Base-by-base conservation (phyloP, 2,113 vertebrate genomes). In the Leucopsar rothschildi region DNA sequence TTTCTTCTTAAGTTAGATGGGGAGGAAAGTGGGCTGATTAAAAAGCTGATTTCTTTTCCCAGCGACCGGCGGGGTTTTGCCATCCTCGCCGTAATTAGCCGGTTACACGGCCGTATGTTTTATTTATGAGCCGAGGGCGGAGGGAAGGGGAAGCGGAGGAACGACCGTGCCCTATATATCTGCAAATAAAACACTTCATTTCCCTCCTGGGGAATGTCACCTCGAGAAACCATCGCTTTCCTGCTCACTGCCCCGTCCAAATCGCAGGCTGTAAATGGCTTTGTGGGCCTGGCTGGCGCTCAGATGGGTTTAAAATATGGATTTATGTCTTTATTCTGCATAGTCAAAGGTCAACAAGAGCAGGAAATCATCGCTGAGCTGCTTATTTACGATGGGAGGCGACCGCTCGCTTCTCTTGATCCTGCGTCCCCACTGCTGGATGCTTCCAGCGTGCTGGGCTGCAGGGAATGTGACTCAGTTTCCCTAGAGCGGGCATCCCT, bases 271-370 rank as follows among this genome's bases (percentile, higher is more conserved):
- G 91, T 83, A 93, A 96, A 94, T 95, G 94, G 93, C 93, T 93
- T 93, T 96, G 86, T 79, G 92, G 95, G 93, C 92, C 95, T 90
- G 93, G 92, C 91, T 94, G 91, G 61, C 13, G 66, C 92, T 94
- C 92, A 68, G 95, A 92, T 96, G 90, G 90, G 90, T 93, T 97
- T 97, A 92, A 95, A 96, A 94, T 96, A 96, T 94, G 94, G 95
- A 96, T 97, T 95, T 97, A 97, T 95, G 93, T 92, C 96, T 96
- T 96, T 96, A 95, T 97, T 96, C 94, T 92, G 90, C 92, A 91
- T 97, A 96, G 95, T 92, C 96, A 97, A 97, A 97, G 96, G 97
- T 97, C 97, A 96, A 95, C 82, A 90, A 91, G 93, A 95, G 95
- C 90, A 95, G 95, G 96, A 95, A 96, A 96, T 97, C 93, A 85